Base-by-base conservation (phyloP, 2,888 invertebrate genomes). In the Eupsilia transversa region DNA sequence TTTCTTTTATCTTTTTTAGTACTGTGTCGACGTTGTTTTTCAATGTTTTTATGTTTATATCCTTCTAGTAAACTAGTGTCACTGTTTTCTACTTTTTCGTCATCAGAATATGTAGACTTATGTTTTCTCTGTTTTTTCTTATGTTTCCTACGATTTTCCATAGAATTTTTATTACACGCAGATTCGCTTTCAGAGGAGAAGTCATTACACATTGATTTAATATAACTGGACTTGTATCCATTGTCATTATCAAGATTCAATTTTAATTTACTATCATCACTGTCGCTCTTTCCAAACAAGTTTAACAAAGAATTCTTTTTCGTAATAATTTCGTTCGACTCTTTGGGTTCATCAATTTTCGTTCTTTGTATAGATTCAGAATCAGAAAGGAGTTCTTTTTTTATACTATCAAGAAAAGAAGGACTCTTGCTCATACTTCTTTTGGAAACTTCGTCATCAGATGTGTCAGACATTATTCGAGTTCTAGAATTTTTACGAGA, bases 91-190 rank as follows among this genome's bases (percentile, higher is more conserved):
- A 88, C 84, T 92, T 97, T 97, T 74, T 97, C 96, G 60, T 97
- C 97, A 84, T 97, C 97, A 61, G 97, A 97, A 74, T 97, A 95
- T 14, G 97, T 96, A 83, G 96, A 97, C 91, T 98, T 98, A 84
- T 98, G 97, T 43, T 98, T 97, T 92, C 98, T 98, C 91, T 98
- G 98, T 89, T 98, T 98, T 96, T 98, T 98, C 93, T 98, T 98
- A 90, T 98, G 98, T 90, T 98, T 98, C 91, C 97, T 98, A 17
- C 98, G 97, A 64, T 97, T 91, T 89, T 97, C 97, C 33, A 91
- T 93, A 59, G 84, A 74, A 88, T 94, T 85, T 93, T 95, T 93
- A 90, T 94, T 93, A 80, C 93, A 93, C 79, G 94, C 90, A 57
- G 93, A 95, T 91, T 96, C 97, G 86, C 93, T 95, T 92, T 96